A percentile compares a stretch with the other conserved stretches of the same genome.
phyloP scores from a whole-genome alignment of 2,888 invertebrate species.

The Leptura quadrifasciata region DNA sequence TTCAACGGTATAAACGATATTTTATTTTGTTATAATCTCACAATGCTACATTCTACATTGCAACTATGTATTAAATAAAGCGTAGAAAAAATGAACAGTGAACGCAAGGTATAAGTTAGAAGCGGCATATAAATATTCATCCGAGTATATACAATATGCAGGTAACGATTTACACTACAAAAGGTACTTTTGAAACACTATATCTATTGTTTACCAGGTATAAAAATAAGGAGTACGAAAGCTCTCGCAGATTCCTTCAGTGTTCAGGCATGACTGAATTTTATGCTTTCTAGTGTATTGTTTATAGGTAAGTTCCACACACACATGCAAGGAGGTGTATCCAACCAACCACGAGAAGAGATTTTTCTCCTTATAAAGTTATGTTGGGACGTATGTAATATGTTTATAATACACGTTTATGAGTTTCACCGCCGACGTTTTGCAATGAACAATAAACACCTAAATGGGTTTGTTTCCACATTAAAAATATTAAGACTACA shows the following conservation, averaged over 20 bases:
- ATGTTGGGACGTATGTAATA: conserved; percentile 14
- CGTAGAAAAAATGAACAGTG: conserved; percentile 14
- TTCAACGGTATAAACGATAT: neutral
- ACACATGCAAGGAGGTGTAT: conserved; percentile 26
- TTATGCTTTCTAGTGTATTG: conserved; percentile 34
- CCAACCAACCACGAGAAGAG: conserved; percentile 24
- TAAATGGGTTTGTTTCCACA: no score
- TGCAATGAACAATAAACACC: no score
- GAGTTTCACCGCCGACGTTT: neutral
- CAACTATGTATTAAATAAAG: conserved; percentile 32
- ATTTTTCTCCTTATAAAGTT: conserved; percentile 22
- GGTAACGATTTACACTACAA: conserved; percentile 36
- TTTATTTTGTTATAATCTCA: neutral
- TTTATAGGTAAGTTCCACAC: conserved; percentile 27
- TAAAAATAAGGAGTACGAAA: conserved; percentile 36
- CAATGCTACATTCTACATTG: conserved; percentile 2
- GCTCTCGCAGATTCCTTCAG: conserved; percentile 35
- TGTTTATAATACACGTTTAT: conserved; percentile 17
- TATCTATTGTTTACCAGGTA: conserved; percentile 33
- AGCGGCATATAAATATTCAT: conserved; percentile 39
- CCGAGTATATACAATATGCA: conserved; percentile 29
- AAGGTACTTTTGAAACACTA: conserved; percentile 30
- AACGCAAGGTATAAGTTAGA: conserved; percentile 26
- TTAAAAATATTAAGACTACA: no score
- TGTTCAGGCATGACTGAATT: conserved; percentile 35